Evolutionary conservation across 2,797 vertebrate species (phyloP).

Genomic region (Coracias cyanogaster): DNA sequence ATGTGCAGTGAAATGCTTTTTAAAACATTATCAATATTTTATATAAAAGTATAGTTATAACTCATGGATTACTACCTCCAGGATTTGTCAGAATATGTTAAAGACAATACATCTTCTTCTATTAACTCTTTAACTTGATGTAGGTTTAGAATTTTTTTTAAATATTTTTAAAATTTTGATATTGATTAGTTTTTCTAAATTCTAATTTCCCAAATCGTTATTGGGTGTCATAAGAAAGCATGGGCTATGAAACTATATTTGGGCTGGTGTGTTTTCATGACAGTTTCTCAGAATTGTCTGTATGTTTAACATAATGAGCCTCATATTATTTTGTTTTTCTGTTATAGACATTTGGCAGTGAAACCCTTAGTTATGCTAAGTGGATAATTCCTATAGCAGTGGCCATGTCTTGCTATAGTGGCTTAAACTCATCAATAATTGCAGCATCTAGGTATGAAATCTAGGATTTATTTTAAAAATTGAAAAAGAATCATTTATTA

Average conservation of each 20-base stretch:
- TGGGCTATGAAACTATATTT: neutral
- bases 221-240: neutral
- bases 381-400: slow-evolving; percentile 88
- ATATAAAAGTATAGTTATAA: neutral
- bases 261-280: neutral
- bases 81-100: neutral
- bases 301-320: neutral
- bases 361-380: slow-evolving; percentile 82
- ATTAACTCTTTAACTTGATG: neutral
- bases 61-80: neutral
- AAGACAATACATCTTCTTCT: neutral
- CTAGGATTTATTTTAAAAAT: neutral
- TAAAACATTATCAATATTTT: neutral
- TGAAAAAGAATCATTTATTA: neutral
- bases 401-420: slow-evolving; percentile 89
- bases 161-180: neutral
- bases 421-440: slow-evolving; percentile 88
- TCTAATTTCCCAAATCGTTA: neutral
- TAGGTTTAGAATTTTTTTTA: neutral
- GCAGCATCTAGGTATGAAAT: slow-evolving; percentile 83
- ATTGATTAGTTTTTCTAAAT: neutral
- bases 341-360: slow-evolving; percentile 83
- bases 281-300: neutral
- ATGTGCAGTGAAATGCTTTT: neutral
- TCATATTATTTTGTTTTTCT: neutral